Base-by-base conservation (phyloP, 2,797 vertebrate species). In the Parauchenoglanis ngamensis region DNA sequence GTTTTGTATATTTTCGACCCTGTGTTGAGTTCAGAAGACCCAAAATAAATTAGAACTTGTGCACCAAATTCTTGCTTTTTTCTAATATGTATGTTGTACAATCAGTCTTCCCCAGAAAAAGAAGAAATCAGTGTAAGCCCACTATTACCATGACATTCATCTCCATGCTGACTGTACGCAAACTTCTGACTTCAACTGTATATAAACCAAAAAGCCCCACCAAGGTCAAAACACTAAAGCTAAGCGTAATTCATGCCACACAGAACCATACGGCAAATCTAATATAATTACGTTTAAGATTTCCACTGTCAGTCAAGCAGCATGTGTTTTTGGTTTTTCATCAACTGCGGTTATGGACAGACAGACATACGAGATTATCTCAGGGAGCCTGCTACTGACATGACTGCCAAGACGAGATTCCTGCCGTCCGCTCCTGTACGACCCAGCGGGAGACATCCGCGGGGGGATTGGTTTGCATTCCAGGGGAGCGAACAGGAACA, bases 261-360 rank as follows among this genome's bases (percentile, higher is more conserved):
- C 13, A 35, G 81, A 72, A 54, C n/a, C 31, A 75, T 19, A 31
- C n/a, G 61, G 49, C 3, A 6, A 77, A 35, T 63, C 67, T 82
- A 12, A 85, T 56, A 40, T 59, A 85, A 54, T 67, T 40, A 57
- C 5, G 28, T 56, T 84, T 19, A 7, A 68, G 10, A 52, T 73
- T 86, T 67, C 44, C n/a, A 67, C 73, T 68, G 68, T 80, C 85
- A 86, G 21, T 23, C 21, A 52, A 86, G 40, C 40, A 57, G 83
- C 87, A 87, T 87, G 15, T 88, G 87, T 90, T 89, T 88, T 85
- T 81, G 79, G 85, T 88, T 88, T 84, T 67, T 17, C 52, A 75
- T 28, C 31, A 86, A 83, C 68, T 88, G 89, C 12, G 75, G 87
- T 84, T 57, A 86, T 13, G 49, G 67, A 91, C 67, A 56, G 68